phyloP scores from a whole-genome alignment of 2,888 invertebrate species.

The Seira sanloemensis region DNA sequence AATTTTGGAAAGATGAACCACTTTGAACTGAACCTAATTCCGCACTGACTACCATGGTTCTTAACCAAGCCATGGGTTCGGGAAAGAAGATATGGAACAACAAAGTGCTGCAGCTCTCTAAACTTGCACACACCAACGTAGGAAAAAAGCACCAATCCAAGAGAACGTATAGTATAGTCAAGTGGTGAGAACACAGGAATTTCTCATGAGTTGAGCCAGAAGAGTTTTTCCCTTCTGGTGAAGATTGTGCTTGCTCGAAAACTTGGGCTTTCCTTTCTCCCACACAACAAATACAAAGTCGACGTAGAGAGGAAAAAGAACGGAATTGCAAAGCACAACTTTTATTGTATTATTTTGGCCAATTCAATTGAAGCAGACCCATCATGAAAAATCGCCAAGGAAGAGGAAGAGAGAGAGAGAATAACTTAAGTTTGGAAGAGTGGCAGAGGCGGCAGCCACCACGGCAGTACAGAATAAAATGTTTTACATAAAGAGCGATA shows the following conservation, averaged over 20 bases:
- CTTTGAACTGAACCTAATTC: conserved; percentile 58
- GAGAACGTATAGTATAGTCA: neutral
- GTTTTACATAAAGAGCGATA: conserved; percentile 5
- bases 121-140: neutral
- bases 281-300: neutral
- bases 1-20: conserved; percentile 40
- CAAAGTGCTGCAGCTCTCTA: neutral
- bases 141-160: neutral
- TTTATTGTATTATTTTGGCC: neutral
- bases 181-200: conserved; percentile 16
- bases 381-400: neutral
- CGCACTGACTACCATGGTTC: conserved; percentile 28
- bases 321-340: no score
- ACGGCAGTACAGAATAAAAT: neutral
- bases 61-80: neutral
- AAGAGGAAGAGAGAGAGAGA: conserved; percentile 1
- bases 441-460: neutral
- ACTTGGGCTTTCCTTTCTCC: neutral
- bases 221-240: neutral
- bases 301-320: no score
- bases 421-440: no score
- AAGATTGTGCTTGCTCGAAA: neutral
- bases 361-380: conserved; percentile 10
- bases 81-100: neutral
- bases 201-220: conserved; percentile 14